Evolutionary conservation across 1,140 invertebrate genomes (phyloP).

Genomic region (Telenomus remus): DNA sequence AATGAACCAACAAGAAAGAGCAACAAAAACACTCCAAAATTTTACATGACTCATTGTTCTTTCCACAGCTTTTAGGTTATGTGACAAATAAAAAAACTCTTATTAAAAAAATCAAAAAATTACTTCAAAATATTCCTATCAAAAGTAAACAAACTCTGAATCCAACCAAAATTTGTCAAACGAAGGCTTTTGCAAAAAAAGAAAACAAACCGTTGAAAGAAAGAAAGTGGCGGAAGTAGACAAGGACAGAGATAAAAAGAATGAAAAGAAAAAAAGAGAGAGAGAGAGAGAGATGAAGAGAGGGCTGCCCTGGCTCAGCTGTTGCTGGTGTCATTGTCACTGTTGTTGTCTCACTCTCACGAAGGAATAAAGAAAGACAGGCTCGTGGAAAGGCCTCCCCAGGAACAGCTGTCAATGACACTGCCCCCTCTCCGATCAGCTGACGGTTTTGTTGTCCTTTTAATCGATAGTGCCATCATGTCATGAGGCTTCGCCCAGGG

Average conservation of each 20-base stretch:
- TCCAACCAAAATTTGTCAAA: too few species aligned
- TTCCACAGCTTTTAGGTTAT: neutral
- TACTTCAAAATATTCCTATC: too few species aligned
- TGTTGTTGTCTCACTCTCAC: neutral
- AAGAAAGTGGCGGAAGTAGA: neutral
- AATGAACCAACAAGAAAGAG: too few species aligned
- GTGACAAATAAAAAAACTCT: too few species aligned
- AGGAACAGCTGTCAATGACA: conserved; percentile 71
- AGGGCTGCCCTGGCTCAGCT: conserved; percentile 12
- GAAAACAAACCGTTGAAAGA: too few species aligned
- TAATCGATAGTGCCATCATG: conserved; percentile 65
- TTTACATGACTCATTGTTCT: neutral
- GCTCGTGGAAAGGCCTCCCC: conserved; percentile 3
- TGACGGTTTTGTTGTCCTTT: conserved; percentile 84
- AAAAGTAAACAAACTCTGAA: too few species aligned
- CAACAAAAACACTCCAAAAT: too few species aligned
- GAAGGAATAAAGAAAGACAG: neutral
- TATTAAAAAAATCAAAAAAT: too few species aligned
- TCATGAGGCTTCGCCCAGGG: too few species aligned
- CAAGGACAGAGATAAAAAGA: neutral
- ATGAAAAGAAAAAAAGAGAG: neutral
- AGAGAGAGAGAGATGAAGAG: neutral
- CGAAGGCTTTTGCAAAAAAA: too few species aligned
- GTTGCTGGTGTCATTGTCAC: conserved; percentile 25
- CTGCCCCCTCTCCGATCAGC: conserved; percentile 77